Conservation (phyloP, 2,113 vertebrate genomes). For the Heliornis fulica region DNA sequence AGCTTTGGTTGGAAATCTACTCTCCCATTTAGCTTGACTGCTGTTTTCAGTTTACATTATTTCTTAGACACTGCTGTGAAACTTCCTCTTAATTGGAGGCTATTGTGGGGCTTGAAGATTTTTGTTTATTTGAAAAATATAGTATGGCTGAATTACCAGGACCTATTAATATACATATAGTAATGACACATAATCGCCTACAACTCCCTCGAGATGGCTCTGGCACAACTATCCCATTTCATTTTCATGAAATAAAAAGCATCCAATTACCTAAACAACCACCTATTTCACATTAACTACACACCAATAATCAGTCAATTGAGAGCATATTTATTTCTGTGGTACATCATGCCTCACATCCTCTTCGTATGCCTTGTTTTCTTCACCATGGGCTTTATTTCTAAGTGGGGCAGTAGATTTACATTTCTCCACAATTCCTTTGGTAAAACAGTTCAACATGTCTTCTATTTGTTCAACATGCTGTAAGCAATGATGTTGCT, state of each 20-base stretch:
- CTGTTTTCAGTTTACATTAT: conserved; percentile 56
- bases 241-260: conserved; percentile 63
- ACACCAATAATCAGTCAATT: conserved; percentile 50
- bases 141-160: conserved; percentile 43
- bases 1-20: conserved; percentile 34
- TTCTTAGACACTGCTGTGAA: conserved; percentile 49
- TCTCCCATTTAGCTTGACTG: conserved; percentile 48
- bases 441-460: background rate
- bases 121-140: conserved; percentile 69
- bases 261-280: conserved; percentile 67
- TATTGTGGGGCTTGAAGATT: conserved; percentile 56
- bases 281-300: conserved; percentile 71
- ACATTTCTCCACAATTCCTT: background rate
- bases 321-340: conserved; percentile 18
- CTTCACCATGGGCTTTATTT: background rate
- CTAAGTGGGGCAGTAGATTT: background rate
- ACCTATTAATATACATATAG: conserved; percentile 54
- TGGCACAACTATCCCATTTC: conserved; percentile 51
- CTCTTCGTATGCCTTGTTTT: background rate
- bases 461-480: background rate
- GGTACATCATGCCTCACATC: background rate
- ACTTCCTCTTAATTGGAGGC: conserved; percentile 48
- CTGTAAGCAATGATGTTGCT: background rate
- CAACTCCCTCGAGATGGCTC: conserved; percentile 44
- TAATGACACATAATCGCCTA: conserved; percentile 67